These are phyloP conservation scores for Chaetura pelagica DNA, from an alignment of 2,113 vertebrate species.

Conservation along the genomic window DNA sequence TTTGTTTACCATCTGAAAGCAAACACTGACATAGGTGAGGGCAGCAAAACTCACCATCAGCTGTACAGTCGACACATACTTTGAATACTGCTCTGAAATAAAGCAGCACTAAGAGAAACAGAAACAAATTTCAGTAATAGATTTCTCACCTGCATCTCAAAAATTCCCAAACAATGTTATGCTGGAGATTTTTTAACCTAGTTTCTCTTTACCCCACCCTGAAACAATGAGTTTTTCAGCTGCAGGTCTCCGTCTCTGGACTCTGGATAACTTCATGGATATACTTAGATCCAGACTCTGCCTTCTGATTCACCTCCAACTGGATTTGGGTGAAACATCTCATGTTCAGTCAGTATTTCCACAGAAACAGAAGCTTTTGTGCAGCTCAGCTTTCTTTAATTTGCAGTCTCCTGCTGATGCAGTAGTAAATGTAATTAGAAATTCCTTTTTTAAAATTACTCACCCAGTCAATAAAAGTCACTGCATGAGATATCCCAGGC, in stretches of 20 bases:
- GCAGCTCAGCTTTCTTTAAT: not conserved
- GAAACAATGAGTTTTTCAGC: not conserved
- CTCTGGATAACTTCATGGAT: not conserved
- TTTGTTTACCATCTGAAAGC: not conserved
- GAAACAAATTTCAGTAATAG: not conserved
- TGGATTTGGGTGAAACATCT: not conserved
- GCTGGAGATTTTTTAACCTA: not conserved
- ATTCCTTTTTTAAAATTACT: not conserved
- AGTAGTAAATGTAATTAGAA: not conserved
- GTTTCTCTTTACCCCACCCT: not conserved
- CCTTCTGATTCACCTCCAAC: not conserved
- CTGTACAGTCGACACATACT: fast-evolving
- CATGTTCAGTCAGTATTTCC: not conserved
- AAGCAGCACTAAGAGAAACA: not conserved
- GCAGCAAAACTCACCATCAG: not conserved
- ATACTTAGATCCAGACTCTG: not conserved
- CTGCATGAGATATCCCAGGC: not conserved
- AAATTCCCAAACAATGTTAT: not conserved
- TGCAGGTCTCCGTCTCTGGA: not conserved
- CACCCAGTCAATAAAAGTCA: not conserved
- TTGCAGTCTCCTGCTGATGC: not conserved
- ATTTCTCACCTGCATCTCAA: not conserved
- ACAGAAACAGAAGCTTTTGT: not conserved
- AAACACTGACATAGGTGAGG: not conserved
- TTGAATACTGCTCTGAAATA: not conserved